These are phyloP conservation scores for cat (Felis catus) DNA, from an alignment of 2,113 vertebrate genomes.

Conservation along the genomic window DNA sequence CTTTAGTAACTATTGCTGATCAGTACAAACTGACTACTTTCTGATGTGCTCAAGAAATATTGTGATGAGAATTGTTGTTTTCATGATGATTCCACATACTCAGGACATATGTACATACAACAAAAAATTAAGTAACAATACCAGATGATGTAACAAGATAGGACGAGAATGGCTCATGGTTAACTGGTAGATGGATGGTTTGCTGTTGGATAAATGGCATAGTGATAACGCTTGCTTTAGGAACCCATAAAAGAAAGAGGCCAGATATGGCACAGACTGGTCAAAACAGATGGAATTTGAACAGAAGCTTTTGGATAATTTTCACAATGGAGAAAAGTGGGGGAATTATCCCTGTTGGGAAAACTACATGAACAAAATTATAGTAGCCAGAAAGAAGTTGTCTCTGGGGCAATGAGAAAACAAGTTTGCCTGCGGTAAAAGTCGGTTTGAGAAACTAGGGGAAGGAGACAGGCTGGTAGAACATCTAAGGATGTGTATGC, in stretches of 20 bases:
- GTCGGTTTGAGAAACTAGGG: neutral
- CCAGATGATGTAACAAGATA: neutral
- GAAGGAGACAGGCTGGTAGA: neutral
- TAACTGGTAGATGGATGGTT: neutral
- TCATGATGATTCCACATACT: neutral
- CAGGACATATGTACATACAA: neutral
- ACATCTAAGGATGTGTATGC: neutral
- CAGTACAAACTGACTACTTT: neutral
- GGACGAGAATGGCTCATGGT: neutral
- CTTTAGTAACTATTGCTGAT: neutral
- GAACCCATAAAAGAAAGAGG: neutral
- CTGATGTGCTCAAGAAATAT: neutral
- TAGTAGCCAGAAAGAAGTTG: neutral
- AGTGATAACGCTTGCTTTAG: neutral
- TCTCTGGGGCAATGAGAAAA: neutral
- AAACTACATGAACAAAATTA: neutral
- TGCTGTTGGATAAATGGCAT: neutral
- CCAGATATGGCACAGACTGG: neutral
- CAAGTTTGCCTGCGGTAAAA: neutral
- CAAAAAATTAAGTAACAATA: neutral
- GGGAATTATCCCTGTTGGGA: neutral
- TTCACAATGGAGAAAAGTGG: neutral
- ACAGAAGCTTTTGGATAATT: neutral
- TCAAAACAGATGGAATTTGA: neutral
- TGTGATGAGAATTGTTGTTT: neutral